Base-by-base conservation (phyloP, 1,140 invertebrate genomes). In the Hylyphantes graminicola region DNA sequence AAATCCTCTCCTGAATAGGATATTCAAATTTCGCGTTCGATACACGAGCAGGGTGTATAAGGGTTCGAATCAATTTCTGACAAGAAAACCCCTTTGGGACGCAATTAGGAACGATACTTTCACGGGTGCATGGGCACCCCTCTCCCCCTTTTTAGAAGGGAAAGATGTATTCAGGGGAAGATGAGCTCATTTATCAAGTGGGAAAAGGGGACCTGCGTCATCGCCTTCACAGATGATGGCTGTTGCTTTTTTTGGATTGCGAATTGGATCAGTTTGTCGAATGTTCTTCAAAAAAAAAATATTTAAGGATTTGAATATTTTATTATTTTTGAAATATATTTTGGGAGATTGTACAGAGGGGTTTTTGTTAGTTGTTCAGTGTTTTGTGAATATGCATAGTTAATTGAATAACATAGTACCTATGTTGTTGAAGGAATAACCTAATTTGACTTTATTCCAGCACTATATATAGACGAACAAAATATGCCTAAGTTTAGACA, bases 31-130 rank as follows among this genome's bases (percentile, higher is more conserved):
- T 53, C 64, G 68, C 35, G 54, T 54, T 64, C 63, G 48, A 10
- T 78, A 10, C 61, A 51, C 19, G 53, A 10, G 57, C 19, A 21
- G 17, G 59, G 15, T 50, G 76, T 76, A 59, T 76, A 21, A 73
- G 54, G 79, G 68, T 73, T 81, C 67, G 35, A 81, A 81, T 81
- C 79, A 81, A 81, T 81, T 63, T 63, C 79, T 81, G 79, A 73
- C 79, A 81, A 53, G 67, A 51, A 35, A 50, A 19, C 68, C 63
- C 67, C 68, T 59, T 57, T n/a, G 79, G 68, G 79, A 81, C 57
- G 54, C 79, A 81, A 81, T 81, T 81, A 81, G 79, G 35, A 63
- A 59, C 59, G 57, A 73, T 81, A 63, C 79, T 81, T 81, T 73
- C 57, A 72, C 51, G 67, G 79, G 50, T 55, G 15, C 15, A 12